Conservation (phyloP, 2,113 vertebrate genomes). For the Mastomys natalensis region DNA sequence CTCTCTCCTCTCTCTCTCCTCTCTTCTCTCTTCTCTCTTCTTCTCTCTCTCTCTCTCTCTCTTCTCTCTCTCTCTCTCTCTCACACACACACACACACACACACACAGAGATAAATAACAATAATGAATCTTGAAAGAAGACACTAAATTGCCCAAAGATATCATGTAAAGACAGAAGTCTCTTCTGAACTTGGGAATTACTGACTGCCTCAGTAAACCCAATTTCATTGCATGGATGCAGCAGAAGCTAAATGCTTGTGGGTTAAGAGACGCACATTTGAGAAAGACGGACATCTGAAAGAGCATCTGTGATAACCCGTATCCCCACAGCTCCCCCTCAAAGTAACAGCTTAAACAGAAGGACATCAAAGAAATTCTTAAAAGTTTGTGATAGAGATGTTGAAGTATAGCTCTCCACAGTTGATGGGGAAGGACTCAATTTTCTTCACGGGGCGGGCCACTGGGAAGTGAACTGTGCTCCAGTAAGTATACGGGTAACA, state of each 20-base stretch:
- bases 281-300: neutral
- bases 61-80: no score
- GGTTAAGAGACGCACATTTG: neutral
- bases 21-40: no score
- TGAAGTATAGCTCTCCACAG: neutral
- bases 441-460: neutral
- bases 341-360: neutral
- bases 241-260: neutral
- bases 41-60: no score
- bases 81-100: neutral
- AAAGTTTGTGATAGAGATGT: neutral
- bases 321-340: neutral
- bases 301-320: neutral
- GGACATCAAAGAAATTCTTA: neutral
- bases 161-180: neutral
- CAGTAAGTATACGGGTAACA: neutral
- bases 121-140: neutral
- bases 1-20: no score
- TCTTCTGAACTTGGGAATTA: slow-evolving; percentile 30
- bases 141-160: neutral
- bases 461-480: no score
- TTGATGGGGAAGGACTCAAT: neutral
- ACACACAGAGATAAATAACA: neutral
- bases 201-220: neutral
- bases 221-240: neutral